Evolutionary conservation across 2,797 vertebrate species (phyloP), one percentile per base, ranked within the genome.

Genomic region (Neostethus bicornis): DNA sequence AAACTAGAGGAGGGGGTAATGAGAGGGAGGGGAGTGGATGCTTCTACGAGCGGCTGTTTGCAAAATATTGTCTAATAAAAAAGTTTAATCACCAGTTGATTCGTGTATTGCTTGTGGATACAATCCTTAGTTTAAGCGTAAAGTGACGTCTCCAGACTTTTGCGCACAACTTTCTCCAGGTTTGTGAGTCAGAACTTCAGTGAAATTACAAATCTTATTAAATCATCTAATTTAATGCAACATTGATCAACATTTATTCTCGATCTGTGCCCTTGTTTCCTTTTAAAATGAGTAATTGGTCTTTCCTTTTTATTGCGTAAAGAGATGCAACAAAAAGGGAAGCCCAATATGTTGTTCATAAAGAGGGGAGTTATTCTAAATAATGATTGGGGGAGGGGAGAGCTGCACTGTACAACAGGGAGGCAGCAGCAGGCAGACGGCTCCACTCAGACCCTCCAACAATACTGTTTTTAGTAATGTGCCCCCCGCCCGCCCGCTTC

Each of bases 381-480:
- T 75, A 75, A 81, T 83, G 70, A 55, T 55, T 73, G 80, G 78
- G 76, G 84, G 74, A 62, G 56, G 81, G 81, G 66, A 64, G 66
- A 31, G 53, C 55, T 70, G 70, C 54, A 88, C 88, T 89, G 88
- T 88, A 89, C 82, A 78, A 83, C 77, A 87, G 86, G 81, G 86
- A 87, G 85, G 85, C 87, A 89, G 90, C 91, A 93, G 92, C 90
- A 92, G 92, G 92, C 92, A 92, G 61, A 91, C 92, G 92, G 72
- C 77, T 85, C 83, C 65, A 71, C 81, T 73, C 72, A 85, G 85
- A 78, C 82, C 73, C 80, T 81, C 66, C 80, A 91, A 92, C 90
- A 92, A 92, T 91, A 87, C 86, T 87, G 83, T 81, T 85, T 85
- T 75, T 75, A 76, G 81, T 80, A 86, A 84, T 81, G 81, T 79